Base-by-base conservation (phyloP, 2,113 vertebrate species). In the Engystomops pustulosus region DNA sequence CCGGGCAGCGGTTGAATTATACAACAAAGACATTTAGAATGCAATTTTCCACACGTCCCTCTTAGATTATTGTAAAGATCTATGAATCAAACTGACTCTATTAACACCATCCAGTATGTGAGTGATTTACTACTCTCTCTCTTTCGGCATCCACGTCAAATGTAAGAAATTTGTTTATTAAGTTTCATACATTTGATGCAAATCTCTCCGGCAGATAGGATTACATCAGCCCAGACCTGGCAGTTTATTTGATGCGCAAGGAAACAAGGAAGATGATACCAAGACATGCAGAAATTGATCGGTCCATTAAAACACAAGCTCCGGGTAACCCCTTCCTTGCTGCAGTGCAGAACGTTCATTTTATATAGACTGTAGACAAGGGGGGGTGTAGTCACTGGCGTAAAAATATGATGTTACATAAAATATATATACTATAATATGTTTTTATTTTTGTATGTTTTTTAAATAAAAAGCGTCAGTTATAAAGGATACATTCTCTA, bases 131-230 rank as follows among this genome's bases (percentile, higher is more conserved):
- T 72, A 82, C 53, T 69, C 34, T 74, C 69, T 82, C 69, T n/a
- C 55, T 74, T 74, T 69, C 60, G 80, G 4, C 80, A 62, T 62
- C 69, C 69, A 45, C 69, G 69, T 72, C 80, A 82, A 82, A 82
- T 74, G 53, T 72, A 82, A 74, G 67, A 82, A 74, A 82, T 82
- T 82, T 82, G 80, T 82, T 82, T 82, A 82, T 82, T 82, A 72
- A 74, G 34, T 74, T 72, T 74, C 68, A 72, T 62, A 82, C 80
- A 82, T 74, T 74, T 74, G 80, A 82, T 82, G 69, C 80, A 82
- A 82, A 82, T 82, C 69, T 74, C 69, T 82, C 58, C 69, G 38
- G 69, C 69, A 82, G 80, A 74, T 82, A 72, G 80, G 69, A 82
- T 82, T 82, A 74, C 80, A 82, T 74, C 69, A 82, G 80, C 80